Evolutionary conservation across 2,888 invertebrate genomes (phyloP).

Genomic region (Cephus pygmeus): DNA sequence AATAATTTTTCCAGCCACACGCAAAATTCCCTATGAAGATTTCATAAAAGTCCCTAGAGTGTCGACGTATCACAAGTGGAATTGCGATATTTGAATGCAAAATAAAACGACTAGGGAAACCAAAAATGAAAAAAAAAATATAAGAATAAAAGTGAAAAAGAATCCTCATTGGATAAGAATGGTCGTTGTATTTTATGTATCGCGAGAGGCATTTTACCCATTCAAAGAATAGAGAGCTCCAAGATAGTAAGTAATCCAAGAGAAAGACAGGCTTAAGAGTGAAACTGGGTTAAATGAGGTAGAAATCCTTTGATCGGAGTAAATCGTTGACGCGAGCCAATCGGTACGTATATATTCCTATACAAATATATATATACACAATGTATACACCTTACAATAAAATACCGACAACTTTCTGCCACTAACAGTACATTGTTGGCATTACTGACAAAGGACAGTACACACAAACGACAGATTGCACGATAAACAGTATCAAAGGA

Average conservation of each 20-base stretch:
- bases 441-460: background rate
- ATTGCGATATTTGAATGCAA: background rate
- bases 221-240: background rate
- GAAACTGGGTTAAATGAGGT: background rate
- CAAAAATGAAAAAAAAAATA: background rate
- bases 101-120: background rate
- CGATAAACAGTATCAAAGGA: no score
- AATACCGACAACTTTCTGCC: no score
- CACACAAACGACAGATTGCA: no score
- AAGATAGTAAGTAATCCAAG: background rate
- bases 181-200: background rate
- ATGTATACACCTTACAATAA: no score
- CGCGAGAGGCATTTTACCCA: background rate
- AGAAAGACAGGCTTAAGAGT: background rate
- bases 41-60: no score
- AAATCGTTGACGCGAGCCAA: background rate
- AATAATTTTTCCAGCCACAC: no score
- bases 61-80: no score
- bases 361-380: background rate
- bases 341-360: background rate
- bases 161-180: background rate
- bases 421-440: no score
- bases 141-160: background rate
- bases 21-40: no score
- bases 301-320: background rate